These are phyloP conservation scores for Melanargia galathea DNA, from an alignment of 2,888 invertebrate species.

Conservation along the genomic window DNA sequence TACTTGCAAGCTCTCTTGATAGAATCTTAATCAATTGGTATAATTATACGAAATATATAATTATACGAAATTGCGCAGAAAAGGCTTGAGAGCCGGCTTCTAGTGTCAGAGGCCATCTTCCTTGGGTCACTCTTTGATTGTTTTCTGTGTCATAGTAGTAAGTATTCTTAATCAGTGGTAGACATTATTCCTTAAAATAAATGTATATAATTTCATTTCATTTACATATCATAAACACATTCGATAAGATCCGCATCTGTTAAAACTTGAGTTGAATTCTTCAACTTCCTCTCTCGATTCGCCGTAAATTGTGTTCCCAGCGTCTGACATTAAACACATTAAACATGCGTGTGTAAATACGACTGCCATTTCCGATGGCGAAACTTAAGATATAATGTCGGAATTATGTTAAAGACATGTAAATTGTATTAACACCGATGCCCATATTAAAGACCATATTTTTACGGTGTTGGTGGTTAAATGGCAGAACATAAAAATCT, in stretches of 20 bases:
- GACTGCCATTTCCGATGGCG: slow-evolving; percentile 20
- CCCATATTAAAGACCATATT: slow-evolving; percentile 8
- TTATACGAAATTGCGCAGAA: too few relatives aligned
- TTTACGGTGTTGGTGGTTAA: slow-evolving; percentile 6
- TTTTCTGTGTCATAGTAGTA: too few relatives aligned
- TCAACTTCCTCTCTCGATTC: slow-evolving; percentile 20
- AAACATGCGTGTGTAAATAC: slow-evolving; percentile 23
- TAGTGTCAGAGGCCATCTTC: too few relatives aligned
- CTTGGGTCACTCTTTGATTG: too few relatives aligned
- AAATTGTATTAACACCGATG: slow-evolving; percentile 8
- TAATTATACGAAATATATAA: too few relatives aligned
- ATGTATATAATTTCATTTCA: slow-evolving; percentile 1
- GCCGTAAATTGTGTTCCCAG: slow-evolving; percentile 11
- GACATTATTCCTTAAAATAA: neutral
- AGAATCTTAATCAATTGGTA: too few relatives aligned
- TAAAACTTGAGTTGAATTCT: slow-evolving; percentile 16
- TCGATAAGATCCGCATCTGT: slow-evolving; percentile 18
- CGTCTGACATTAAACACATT: slow-evolving; percentile 24
- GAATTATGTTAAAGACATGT: slow-evolving; percentile 18
- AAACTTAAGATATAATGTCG: slow-evolving; percentile 13
- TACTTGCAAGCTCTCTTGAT: too few relatives aligned
- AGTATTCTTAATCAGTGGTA: neutral
- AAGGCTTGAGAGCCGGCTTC: too few relatives aligned
- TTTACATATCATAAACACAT: neutral
- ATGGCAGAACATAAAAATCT: neutral